phyloP scores from a whole-genome alignment of 2,113 vertebrate genomes.

The Peromyscus polionotus region DNA sequence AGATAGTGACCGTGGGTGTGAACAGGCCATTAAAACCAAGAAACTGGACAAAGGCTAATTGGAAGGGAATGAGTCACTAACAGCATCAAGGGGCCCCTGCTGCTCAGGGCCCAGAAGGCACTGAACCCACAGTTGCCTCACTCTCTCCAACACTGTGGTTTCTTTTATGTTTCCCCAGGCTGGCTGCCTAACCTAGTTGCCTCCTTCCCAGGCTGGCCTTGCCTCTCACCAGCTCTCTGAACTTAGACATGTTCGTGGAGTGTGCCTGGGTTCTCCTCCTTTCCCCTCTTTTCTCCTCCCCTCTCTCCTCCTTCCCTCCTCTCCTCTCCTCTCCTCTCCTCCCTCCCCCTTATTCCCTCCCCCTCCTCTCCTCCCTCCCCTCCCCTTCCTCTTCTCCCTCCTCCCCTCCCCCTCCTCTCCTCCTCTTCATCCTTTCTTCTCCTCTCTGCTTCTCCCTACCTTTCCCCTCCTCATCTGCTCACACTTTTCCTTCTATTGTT shows the following conservation, averaged over 20 bases:
- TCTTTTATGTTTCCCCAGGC: background rate
- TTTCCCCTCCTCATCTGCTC: background rate
- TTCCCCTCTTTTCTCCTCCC: accelerated
- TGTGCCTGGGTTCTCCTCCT: background rate
- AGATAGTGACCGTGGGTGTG: background rate
- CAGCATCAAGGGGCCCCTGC: background rate
- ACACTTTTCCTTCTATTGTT: background rate
- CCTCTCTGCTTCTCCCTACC: accelerated
- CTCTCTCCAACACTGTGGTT: background rate
- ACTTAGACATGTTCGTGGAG: background rate
- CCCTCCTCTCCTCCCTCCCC: background rate
- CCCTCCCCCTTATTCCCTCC: accelerated
- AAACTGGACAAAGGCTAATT: conserved; percentile 21
- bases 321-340: accelerated
- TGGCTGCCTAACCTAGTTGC: conserved; percentile 62
- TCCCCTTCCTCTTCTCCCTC: accelerated
- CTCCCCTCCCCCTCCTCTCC: accelerated
- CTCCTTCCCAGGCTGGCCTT: conserved; percentile 11
- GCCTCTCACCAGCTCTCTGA: conserved; percentile 35
- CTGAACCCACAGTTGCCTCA: background rate
- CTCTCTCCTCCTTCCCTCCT: background rate
- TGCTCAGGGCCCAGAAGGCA: background rate
- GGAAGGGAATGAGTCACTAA: background rate
- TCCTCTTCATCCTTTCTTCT: background rate
- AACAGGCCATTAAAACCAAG: background rate